phyloP scores from a whole-genome alignment of 2,113 vertebrate species.

The Corythornis cristatus region DNA sequence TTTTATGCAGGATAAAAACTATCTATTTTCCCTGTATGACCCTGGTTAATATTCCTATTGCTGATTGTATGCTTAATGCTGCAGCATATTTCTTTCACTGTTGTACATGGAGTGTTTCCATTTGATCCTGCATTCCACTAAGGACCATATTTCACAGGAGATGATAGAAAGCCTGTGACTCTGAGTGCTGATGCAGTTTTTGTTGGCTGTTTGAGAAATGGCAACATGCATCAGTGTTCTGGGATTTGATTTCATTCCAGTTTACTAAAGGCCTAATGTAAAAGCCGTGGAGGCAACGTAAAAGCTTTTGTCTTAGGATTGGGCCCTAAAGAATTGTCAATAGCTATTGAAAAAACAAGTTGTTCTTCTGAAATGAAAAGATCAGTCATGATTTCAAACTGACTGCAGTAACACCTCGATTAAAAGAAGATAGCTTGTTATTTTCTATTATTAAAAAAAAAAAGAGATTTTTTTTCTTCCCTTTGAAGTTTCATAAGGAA shows the following conservation, averaged over 20 bases:
- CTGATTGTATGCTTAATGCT: not conserved
- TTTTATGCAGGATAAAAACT: not conserved
- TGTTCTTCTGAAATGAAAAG: not conserved
- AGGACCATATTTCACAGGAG: not conserved
- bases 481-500: not conserved
- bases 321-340: constrained; percentile 41
- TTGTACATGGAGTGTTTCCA: not conserved
- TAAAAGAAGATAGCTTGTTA: not conserved
- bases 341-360: not conserved
- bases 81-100: not conserved
- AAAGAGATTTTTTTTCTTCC: not conserved
- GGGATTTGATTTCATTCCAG: constrained; percentile 31
- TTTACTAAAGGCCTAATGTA: constrained; percentile 13
- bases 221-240: not conserved
- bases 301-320: constrained; percentile 30
- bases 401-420: not conserved
- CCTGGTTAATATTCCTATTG: not conserved
- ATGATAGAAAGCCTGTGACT: not conserved
- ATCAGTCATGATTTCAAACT: not conserved
- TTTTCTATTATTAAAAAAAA: not conserved
- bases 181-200: not conserved
- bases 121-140: not conserved
- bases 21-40: not conserved
- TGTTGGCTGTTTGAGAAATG: constrained; percentile 31
- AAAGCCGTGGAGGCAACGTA: not conserved